Conservation (phyloP, 2,113 vertebrate species). For the Serilophus lunatus region DNA sequence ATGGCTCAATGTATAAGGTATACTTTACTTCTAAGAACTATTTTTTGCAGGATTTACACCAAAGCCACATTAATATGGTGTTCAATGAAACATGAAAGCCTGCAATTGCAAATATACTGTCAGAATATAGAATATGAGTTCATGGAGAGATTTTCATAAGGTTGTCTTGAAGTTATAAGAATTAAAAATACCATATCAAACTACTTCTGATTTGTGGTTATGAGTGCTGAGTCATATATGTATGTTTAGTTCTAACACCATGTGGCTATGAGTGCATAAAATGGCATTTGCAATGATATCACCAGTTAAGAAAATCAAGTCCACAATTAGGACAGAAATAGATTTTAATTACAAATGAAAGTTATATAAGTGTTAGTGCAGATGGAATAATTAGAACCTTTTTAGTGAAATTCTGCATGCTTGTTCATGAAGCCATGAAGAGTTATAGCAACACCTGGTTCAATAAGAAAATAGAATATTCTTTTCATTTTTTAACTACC, state of each 20-base stretch:
- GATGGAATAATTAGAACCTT: conserved; percentile 47
- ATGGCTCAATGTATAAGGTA: background rate
- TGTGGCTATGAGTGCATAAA: background rate
- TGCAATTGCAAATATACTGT: background rate
- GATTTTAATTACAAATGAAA: conserved; percentile 54
- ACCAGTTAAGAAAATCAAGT: conserved; percentile 24
- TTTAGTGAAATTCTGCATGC: conserved; percentile 7
- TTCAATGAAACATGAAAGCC: background rate
- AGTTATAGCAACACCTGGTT: conserved; percentile 31
- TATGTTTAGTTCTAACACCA: background rate
- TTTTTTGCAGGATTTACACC: background rate
- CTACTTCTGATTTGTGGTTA: background rate
- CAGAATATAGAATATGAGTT: background rate
- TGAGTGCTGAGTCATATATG: background rate
- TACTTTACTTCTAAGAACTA: background rate
- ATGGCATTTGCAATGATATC: conserved; percentile 10
- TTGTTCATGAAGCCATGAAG: conserved; percentile 19
- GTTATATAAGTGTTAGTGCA: conserved; percentile 30
- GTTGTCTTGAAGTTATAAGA: background rate
- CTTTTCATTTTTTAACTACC: background rate
- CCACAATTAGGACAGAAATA: conserved; percentile 34
- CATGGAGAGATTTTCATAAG: background rate
- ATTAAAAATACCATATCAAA: background rate
- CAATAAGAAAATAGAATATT: background rate
- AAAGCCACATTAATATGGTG: background rate